phyloP scores from a whole-genome alignment of 1,140 invertebrate genomes.

The Palaemon carinicauda region DNA sequence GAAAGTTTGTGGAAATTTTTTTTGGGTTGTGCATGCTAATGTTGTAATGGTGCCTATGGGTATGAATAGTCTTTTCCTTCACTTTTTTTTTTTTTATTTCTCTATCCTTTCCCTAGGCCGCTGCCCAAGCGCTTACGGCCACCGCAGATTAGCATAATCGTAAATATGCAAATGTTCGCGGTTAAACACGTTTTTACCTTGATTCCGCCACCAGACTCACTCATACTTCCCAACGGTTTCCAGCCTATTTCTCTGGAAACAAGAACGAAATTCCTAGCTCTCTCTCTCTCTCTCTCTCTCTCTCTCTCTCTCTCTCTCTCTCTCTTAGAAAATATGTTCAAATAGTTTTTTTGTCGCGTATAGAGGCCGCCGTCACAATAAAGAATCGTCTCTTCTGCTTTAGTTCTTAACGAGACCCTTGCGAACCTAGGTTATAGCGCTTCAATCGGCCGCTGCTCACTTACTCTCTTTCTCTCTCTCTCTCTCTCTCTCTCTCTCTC shows the following conservation, averaged over 20 bases:
- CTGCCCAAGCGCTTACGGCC: neutral
- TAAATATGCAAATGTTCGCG: constrained; percentile 40
- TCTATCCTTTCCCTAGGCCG: constrained; percentile 6
- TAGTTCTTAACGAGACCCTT: no score
- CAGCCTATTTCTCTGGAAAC: neutral
- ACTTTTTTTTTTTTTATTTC: neutral
- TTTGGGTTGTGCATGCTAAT: no score
- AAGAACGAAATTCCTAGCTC: neutral
- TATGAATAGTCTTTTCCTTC: neutral
- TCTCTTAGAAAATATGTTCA: no score
- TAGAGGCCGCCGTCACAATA: no score
- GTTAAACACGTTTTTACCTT: constrained; percentile 9
- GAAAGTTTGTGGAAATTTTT: no score
- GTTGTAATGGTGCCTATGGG: no score
- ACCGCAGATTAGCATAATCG: constrained; percentile 37
- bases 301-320: neutral
- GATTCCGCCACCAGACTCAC: neutral
- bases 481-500: no score
- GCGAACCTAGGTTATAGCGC: no score
- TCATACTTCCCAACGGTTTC: constrained; percentile 2
- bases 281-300: neutral
- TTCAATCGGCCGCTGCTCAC: no score
- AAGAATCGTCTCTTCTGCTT: no score
- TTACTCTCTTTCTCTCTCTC: no score
- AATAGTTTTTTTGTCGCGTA: no score